Base-by-base conservation (phyloP, 2,113 vertebrate genomes). In the Perognathus longimembris region DNA sequence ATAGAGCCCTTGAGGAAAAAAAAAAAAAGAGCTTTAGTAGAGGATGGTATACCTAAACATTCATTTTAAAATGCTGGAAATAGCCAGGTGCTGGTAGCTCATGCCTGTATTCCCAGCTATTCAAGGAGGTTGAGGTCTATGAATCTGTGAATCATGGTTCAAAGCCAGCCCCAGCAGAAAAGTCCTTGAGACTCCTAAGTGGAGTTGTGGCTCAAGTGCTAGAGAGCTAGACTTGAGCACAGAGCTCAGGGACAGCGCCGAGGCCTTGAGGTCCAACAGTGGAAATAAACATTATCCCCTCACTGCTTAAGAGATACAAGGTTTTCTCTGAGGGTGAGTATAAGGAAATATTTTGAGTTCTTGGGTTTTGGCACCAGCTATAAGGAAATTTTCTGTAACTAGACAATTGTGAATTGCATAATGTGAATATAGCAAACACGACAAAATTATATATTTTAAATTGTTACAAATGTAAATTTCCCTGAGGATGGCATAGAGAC, bases 211-310 rank as follows among this genome's bases (percentile, higher is more conserved):
- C 50, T 54, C 50, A 54, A 54, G 50, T 54, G 50, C 3, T 54
- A 54, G 11, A 54, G 50, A 54, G 50, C 50, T 54, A 54, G 50
- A 14, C 50, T 54, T 54, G 50, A 54, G 14, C 50, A 54, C 50
- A 54, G 17, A 54, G 50, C 50, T 54, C 17, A 54, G 50, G 50
- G 50, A 54, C 12, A 54, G 50, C 14, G 17, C 50, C 50, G 14
- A 54, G 50, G 45, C 45, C 45, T 12, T 45, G 45, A 45, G 45
- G 45, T 45, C 45, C 9, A 45, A 45, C 45, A 45, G 10, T 45
- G 12, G 64, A 85, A 88, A 90, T 76, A 92, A 88, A 91, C 70
- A 69, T 83, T 94, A 85, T 69, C 59, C 66, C 57, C 64, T 59
- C 28, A 82, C n/a, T 79, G 59, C 67, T 88, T 86, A 95, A 91